phyloP scores from a whole-genome alignment of 2,113 vertebrate genomes.

The Salvator merianae region DNA sequence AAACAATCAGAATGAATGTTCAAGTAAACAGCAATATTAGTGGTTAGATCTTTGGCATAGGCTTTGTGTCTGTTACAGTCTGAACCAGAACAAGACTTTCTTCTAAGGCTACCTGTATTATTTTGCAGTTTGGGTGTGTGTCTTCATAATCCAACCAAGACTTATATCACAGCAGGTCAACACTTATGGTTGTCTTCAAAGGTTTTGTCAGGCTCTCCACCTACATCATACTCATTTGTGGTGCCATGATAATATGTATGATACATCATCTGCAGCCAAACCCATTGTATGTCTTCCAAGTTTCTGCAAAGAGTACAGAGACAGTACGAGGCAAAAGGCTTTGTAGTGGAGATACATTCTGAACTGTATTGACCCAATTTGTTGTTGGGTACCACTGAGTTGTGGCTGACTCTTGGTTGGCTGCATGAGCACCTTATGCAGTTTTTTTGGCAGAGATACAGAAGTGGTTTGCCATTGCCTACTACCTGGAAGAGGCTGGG shows the following conservation, averaged over 20 bases:
- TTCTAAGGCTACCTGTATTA: not conserved
- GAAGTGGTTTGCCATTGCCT: too few relatives aligned
- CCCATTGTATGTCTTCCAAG: not conserved
- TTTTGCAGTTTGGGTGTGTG: not conserved
- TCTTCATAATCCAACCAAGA: not conserved
- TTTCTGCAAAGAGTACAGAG: not conserved
- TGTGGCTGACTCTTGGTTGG: too few relatives aligned
- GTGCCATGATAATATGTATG: not conserved
- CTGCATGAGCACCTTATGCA: too few relatives aligned
- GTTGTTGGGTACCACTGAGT: too few relatives aligned
- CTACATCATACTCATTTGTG: not conserved
- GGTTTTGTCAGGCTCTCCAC: not conserved
- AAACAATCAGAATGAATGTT: constrained; percentile 10
- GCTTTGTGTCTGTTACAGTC: constrained; percentile 22
- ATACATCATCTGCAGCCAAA: not conserved
- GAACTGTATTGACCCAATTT: too few relatives aligned
- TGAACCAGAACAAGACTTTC: constrained; percentile 37
- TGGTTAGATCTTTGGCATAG: constrained; percentile 50
- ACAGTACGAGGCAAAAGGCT: not conserved
- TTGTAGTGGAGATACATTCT: not conserved
- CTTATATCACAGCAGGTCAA: not conserved
- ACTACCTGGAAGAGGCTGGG: too few relatives aligned
- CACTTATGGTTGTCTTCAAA: not conserved
- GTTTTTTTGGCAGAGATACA: too few relatives aligned
- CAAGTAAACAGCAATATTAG: constrained; percentile 54